Evolutionary conservation across 2,113 vertebrate genomes (phyloP).

Genomic region (Albula goreensis): DNA sequence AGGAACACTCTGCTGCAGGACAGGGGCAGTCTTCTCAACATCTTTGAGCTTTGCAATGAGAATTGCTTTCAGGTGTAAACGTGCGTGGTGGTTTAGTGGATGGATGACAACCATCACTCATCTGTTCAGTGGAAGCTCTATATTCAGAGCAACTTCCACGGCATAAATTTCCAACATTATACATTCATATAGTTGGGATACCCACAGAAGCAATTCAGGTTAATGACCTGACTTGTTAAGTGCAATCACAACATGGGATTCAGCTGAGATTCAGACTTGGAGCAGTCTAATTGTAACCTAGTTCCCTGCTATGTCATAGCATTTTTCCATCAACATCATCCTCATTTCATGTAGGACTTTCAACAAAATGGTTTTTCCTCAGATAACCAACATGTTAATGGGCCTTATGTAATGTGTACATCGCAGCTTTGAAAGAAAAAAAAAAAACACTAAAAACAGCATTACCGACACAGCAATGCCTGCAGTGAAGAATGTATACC

Average conservation of each 20-base stretch:
- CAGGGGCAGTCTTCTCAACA: too few relatives aligned
- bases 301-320: background rate
- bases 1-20: background rate
- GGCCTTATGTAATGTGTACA: background rate
- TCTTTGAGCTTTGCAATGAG: background rate
- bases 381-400: background rate
- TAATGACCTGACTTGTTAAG: background rate
- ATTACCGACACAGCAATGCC: background rate
- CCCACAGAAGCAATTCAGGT: background rate
- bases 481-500: conserved; percentile 33
- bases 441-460: background rate
- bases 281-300: background rate
- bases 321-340: too few relatives aligned
- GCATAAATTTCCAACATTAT: background rate
- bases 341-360: background rate
- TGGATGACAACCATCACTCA: background rate
- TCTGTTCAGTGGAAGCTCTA: background rate
- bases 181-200: background rate
- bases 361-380: background rate
- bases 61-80: background rate
- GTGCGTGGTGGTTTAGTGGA: background rate
- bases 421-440: background rate
- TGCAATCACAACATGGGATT: background rate
- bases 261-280: background rate
- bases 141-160: background rate